Evolutionary conservation across 1,140 invertebrate genomes (phyloP), one percentile per base, ranked within the genome.

Genomic region (Pomacea maculata): DNA sequence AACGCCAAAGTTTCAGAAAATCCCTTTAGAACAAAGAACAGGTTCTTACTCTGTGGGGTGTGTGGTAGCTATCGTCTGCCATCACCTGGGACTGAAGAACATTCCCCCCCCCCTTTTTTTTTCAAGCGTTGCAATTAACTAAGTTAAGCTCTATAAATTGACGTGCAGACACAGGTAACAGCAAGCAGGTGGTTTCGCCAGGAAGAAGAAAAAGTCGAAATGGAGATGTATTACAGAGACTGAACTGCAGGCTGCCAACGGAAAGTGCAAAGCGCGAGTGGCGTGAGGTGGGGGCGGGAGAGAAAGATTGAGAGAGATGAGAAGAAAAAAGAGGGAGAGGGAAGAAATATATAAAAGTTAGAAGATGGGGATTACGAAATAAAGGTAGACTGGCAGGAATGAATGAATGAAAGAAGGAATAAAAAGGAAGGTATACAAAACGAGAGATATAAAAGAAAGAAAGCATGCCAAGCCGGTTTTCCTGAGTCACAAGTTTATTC

Each of bases 51-150:
- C 34, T 0, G 34, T 45, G 34, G 5, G 34, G 34, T 45, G 34
- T 4, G 34, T 45, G 34, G 34, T 45, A 78, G 21, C 83, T 84
- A 61, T 84, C 93, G 19, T 90, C 90, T 73, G 92, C 90, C 29
- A 86, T 91, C n/a, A 92, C 92, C 80, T 93, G 92, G 81, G 91
- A n/a, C 14, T 12, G n/a, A n/a, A n/a, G 68, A n/a, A 19, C 68
- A 14, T 71, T n/a, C 12, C 6, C 25, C 25, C 0, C 25, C 25
- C 25, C 25, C 25, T 1, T 14, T 29, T 14, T 14, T 19, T n/a
- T 34, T 34, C 2, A 14, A 14, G 7, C 68, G 2, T 34, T 15
- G 45, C 68, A 34, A 14, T 25, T 71, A 25, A 45, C 25, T 71
- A 7, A 25, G 6, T 34, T 21, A 14, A 21, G 15, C 17, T 15